These are phyloP conservation scores for Hemibates koningsi DNA, from an alignment of 2,113 vertebrate species.

Conservation along the genomic window DNA sequence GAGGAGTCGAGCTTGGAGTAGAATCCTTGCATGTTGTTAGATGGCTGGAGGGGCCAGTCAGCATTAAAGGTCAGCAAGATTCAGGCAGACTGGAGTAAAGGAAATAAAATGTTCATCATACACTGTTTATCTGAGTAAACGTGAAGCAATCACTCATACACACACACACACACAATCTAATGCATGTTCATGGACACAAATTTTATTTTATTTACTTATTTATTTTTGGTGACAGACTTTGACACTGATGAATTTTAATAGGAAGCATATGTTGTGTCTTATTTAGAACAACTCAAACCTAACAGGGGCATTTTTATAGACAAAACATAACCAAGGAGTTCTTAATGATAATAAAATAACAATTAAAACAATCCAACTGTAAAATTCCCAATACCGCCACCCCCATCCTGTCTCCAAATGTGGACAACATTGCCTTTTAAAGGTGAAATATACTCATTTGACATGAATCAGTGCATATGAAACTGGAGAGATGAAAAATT, in stretches of 20 bases:
- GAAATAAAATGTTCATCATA: neutral
- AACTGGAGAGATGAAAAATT: neutral
- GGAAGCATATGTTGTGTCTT: neutral
- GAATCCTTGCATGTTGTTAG: slow-evolving; percentile 67
- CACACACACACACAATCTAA: neutral
- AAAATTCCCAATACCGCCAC: neutral
- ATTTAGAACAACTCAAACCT: neutral
- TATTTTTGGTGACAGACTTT: neutral
- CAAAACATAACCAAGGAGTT: neutral
- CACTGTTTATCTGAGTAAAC: neutral
- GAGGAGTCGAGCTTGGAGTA: slow-evolving; percentile 71
- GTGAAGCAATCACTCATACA: neutral
- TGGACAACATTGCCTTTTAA: neutral
- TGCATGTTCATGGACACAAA: neutral
- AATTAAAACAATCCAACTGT: neutral
- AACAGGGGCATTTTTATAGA: neutral
- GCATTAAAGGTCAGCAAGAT: slow-evolving; percentile 45
- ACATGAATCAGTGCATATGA: neutral
- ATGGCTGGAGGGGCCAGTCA: slow-evolving; percentile 4
- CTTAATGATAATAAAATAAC: neutral
- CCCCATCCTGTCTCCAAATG: neutral
- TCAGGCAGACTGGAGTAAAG: slow-evolving; percentile 18
- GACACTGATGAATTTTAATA: neutral
- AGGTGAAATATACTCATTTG: neutral
- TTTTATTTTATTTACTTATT: neutral